Conservation (phyloP, 2,797 vertebrate genomes). For the Salmo trutta region DNA sequence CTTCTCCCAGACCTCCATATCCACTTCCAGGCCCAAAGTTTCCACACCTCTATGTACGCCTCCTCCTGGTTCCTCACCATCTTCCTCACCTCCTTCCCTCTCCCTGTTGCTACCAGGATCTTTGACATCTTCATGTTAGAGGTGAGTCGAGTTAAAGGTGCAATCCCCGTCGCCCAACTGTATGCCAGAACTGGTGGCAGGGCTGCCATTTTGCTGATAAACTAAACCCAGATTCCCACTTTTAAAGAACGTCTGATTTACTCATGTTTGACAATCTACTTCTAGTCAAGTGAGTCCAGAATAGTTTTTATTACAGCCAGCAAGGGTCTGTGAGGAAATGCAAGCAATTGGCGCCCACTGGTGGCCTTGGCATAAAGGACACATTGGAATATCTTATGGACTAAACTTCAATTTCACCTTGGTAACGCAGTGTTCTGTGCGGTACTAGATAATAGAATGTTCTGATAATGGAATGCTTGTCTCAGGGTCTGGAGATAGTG, state of each 20-base stretch:
- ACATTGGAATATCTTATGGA: neutral
- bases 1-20: conserved; percentile 92
- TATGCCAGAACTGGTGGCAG: neutral
- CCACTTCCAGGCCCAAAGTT: conserved; percentile 98
- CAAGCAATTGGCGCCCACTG: conserved; percentile 49
- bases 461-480: neutral
- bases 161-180: neutral
- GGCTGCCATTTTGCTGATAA: neutral
- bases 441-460: neutral
- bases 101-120: conserved; percentile 93
- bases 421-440: neutral
- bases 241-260: neutral
- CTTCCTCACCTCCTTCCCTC: conserved; percentile 96
- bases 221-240: neutral
- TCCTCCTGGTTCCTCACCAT: conserved; percentile 99
- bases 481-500: conserved; percentile 95
- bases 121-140: conserved; percentile 99
- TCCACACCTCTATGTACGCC: conserved; percentile 99
- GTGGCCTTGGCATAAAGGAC: conserved; percentile 39
- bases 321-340: conserved; percentile 2
- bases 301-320: neutral
- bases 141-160: conserved; percentile 75
- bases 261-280: neutral
- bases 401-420: neutral
- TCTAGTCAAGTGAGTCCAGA: neutral